phyloP scores from a whole-genome alignment of 2,113 vertebrate species.

The Maccullochella peelii region DNA sequence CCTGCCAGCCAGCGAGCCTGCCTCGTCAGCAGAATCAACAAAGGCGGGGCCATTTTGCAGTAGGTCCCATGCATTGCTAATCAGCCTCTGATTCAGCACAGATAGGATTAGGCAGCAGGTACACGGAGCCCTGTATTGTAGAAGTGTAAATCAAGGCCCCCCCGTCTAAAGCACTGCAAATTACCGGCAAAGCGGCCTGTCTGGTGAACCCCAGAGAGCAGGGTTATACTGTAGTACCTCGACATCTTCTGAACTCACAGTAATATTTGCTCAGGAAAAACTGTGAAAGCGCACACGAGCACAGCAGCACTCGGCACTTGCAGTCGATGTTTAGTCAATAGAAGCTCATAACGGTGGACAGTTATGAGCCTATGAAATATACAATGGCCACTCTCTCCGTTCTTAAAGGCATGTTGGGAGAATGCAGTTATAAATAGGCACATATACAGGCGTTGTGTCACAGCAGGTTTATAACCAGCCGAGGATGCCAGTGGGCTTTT shows the following conservation, averaged over 20 bases:
- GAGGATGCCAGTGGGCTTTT: conserved; percentile 45
- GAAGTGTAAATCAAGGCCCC: conserved; percentile 50
- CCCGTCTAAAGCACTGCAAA: conserved; percentile 31
- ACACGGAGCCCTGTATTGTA: conserved; percentile 47
- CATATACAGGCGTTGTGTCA: conserved; percentile 31
- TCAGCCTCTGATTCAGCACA: conserved; percentile 63
- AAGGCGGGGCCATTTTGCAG: conserved; percentile 45
- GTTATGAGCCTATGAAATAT: conserved; percentile 45
- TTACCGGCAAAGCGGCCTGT: conserved; percentile 7
- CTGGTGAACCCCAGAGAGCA: background rate
- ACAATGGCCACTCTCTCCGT: background rate
- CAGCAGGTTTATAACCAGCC: conserved; percentile 51
- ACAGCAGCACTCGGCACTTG: background rate
- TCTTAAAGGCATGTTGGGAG: conserved; percentile 34
- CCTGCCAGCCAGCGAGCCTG: conserved; percentile 25
- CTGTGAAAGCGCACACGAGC: background rate
- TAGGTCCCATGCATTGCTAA: conserved; percentile 70
- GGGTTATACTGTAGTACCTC: background rate
- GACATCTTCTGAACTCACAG: background rate
- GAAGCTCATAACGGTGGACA: conserved; percentile 33
- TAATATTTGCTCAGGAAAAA: conserved; percentile 9
- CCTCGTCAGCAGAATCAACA: conserved; percentile 75
- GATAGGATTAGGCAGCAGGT: conserved; percentile 62
- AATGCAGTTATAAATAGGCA: conserved; percentile 48
- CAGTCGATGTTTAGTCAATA: conserved; percentile 39